Conservation (phyloP, 2,113 vertebrate species). For the Holacanthus passer region DNA sequence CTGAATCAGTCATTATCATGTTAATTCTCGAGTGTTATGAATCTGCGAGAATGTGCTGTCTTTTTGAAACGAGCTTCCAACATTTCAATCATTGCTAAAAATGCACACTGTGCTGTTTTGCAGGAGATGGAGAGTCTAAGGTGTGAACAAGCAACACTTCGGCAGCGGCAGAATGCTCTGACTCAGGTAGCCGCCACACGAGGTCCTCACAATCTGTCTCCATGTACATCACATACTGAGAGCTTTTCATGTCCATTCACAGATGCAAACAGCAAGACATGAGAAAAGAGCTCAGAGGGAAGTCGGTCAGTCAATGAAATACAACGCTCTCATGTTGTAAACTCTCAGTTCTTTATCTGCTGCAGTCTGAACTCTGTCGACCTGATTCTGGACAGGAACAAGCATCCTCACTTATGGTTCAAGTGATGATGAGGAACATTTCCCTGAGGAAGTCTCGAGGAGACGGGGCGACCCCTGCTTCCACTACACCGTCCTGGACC, state of each 20-base stretch:
- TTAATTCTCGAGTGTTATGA: not conserved
- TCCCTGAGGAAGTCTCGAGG: not conserved
- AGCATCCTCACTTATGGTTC: not conserved
- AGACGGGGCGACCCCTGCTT: conserved; percentile 53
- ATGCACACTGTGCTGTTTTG: not conserved
- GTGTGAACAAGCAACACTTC: conserved; percentile 63
- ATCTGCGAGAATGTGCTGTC: not conserved
- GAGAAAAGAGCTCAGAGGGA: conserved; percentile 24
- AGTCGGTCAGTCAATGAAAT: conserved; percentile 44
- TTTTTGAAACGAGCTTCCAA: not conserved
- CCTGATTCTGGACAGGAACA: not conserved
- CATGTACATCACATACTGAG: not conserved
- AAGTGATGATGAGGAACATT: not conserved
- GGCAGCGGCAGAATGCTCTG: conserved; percentile 66
- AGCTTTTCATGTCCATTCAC: not conserved
- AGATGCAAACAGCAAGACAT: not conserved
- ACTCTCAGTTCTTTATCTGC: not conserved
- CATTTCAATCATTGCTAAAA: not conserved
- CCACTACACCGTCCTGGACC: conserved; percentile 56
- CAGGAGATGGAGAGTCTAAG: conserved; percentile 63
- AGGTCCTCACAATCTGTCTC: not conserved
- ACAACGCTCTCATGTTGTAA: not conserved
- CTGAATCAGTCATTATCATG: not conserved
- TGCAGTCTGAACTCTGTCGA: not conserved
- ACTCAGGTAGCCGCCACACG: conserved; percentile 53